Conservation (phyloP, 2,113 vertebrate genomes). For the Pandion haliaetus region DNA sequence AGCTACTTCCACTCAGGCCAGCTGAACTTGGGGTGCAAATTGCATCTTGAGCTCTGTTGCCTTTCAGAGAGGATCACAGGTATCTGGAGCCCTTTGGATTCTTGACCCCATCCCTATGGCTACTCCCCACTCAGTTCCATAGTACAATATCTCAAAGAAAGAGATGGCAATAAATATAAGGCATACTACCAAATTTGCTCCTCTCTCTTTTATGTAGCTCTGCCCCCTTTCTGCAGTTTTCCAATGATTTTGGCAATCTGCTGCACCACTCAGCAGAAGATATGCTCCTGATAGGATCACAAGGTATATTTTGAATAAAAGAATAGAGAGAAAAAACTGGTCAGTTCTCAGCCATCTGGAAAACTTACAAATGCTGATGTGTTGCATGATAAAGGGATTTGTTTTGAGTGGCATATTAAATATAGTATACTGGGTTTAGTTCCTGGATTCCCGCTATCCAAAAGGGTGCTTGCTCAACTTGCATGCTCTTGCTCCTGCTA, state of each 20-base stretch:
- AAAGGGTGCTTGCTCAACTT: constrained; percentile 43
- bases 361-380: constrained; percentile 41
- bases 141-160: neutral
- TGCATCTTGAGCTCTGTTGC: neutral
- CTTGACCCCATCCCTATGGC: neutral
- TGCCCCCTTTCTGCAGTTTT: constrained; percentile 59
- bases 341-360: constrained; percentile 60
- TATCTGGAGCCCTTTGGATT: neutral
- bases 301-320: constrained; percentile 55
- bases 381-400: constrained; percentile 54
- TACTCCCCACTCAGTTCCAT: neutral
- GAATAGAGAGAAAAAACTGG: constrained; percentile 31
- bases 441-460: constrained; percentile 26
- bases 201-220: constrained; percentile 57
- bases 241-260: constrained; percentile 58
- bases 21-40: neutral
- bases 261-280: constrained; percentile 56
- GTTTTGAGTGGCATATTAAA: constrained; percentile 79
- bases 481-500: constrained; percentile 56
- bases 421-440: constrained; percentile 55
- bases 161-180: constrained; percentile 23
- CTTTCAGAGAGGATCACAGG: neutral
- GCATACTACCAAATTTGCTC: constrained; percentile 55
- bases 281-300: constrained; percentile 47
- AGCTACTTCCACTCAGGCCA: neutral